Evolutionary conservation across 2,113 vertebrate species (phyloP), one percentile per base, ranked within the genome.

Genomic region (Anarhynchus alexandrinus): DNA sequence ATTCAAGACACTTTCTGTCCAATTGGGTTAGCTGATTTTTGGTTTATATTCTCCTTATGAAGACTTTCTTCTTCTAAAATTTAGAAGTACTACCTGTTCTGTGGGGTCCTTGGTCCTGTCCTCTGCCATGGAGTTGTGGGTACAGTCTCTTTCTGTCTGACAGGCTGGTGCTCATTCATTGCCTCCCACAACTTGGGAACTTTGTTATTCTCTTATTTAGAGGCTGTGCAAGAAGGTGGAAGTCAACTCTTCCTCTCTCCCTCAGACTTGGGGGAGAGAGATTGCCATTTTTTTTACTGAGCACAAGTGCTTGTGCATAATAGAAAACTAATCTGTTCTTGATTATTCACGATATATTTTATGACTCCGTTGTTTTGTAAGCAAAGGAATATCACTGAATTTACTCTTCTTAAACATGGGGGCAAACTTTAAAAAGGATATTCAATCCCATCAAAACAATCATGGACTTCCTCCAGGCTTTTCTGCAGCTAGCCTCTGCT

Each of bases 1-100:
- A 66, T 76, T 93, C 66, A 73, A 74, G 66, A 88, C 34, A 51
- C 45, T 96, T 89, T 88, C 80, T 94, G 64, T 94, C 76, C 70
- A 79, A 47, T 73, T 96, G 82, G 13, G 43, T 58, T 80, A 76
- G 32, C 67, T 97, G 96, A 96, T 96, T 97, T 93, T 96, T 92
- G 71, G 25, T 74, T 92, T 84, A 55, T 93, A 21, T 51, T 90
- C 61, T 95, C 54, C 32, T 89, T 90, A 86, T 10, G 17, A 93
- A 90, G 43, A 49, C 55, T 92, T 91, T 72, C 64, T 91, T 84
- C 84, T 91, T 84, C 84, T 73, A 43, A 95, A 84, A 83, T 93
- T 92, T 78, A 36, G 36, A 91, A 84, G 19, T 84, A 51, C 58
- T 91, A 5, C 55, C 69, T 92, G 43, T 92, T 91, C 92, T 92